Conservation (phyloP, 2,113 vertebrate species). For the Nyctereutes procyonoides region DNA sequence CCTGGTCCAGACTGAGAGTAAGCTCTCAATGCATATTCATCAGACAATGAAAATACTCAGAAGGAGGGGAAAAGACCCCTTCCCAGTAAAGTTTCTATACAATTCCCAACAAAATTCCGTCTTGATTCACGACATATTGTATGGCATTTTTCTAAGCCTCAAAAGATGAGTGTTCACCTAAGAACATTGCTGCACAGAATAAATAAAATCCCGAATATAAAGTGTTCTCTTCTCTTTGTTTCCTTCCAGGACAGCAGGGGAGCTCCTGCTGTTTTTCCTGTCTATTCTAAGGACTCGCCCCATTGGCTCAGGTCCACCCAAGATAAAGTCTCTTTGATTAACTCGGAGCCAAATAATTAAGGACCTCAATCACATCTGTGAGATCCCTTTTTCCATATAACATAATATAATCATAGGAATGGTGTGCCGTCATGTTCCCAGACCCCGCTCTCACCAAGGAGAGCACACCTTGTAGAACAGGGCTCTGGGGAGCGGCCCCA, state of each 20-base stretch:
- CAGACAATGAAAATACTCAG: no score
- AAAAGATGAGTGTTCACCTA: not conserved
- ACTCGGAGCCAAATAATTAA: not conserved
- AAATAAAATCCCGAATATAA: not conserved
- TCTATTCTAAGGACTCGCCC: not conserved
- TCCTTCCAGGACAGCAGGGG: not conserved
- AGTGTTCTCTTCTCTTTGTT: not conserved
- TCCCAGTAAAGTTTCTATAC: not conserved
- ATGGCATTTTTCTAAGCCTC: not conserved
- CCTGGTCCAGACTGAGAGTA: not conserved
- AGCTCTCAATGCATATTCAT: not conserved
- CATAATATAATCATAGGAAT: not conserved
- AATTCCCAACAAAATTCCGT: not conserved
- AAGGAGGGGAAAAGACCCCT: not conserved
- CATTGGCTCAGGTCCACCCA: not conserved
- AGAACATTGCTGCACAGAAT: not conserved
- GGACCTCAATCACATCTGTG: not conserved
- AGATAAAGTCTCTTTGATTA: not conserved
- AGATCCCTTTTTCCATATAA: not conserved
- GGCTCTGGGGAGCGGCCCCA: not conserved
- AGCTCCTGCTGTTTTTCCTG: not conserved
- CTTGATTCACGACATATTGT: not conserved
- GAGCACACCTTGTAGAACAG: not conserved
- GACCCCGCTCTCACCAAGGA: not conserved
- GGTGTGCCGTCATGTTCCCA: not conserved